A percentile compares a stretch with the other conserved stretches of the same genome.
Conservation (phyloP, 2,888 invertebrate genomes). For the Therioaphis trifolii region DNA sequence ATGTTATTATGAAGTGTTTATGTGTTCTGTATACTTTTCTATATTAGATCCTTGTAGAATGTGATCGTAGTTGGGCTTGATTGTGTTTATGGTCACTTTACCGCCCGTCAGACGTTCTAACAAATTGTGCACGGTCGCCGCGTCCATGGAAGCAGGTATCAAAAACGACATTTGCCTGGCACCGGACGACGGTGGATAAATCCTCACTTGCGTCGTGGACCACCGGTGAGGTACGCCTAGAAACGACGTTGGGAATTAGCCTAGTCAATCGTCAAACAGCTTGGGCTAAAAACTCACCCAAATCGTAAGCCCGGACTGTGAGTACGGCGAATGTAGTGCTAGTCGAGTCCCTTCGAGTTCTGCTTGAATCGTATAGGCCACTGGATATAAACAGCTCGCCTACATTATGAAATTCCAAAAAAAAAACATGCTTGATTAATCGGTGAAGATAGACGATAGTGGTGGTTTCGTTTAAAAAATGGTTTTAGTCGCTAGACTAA, state of each 20-base stretch:
- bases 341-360: conserved; percentile 64
- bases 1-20: not conserved
- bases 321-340: conserved; percentile 70
- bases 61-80: conserved; percentile 69
- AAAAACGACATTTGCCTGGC: conserved; percentile 84
- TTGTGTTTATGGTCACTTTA: conserved; percentile 79
- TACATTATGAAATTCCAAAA: not conserved
- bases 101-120: conserved; percentile 81
- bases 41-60: not conserved
- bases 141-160: conserved; percentile 82
- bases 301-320: conserved; percentile 83
- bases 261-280: not conserved
- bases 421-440: conserved; percentile 22
- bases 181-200: conserved; percentile 82
- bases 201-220: conserved; percentile 79
- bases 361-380: conserved; percentile 45
- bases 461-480: not conserved
- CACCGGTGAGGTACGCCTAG: conserved; percentile 80
- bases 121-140: conserved; percentile 72
- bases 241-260: conserved; percentile 10
- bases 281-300: conserved; percentile 70
- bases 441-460: not conserved
- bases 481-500: not conserved
- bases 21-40: conserved; percentile 36
- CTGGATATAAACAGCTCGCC: conserved; percentile 45